Evolutionary conservation across 2,113 vertebrate species (phyloP), one percentile per base, ranked within the genome.

Genomic region (Oreochromis spilurus): DNA sequence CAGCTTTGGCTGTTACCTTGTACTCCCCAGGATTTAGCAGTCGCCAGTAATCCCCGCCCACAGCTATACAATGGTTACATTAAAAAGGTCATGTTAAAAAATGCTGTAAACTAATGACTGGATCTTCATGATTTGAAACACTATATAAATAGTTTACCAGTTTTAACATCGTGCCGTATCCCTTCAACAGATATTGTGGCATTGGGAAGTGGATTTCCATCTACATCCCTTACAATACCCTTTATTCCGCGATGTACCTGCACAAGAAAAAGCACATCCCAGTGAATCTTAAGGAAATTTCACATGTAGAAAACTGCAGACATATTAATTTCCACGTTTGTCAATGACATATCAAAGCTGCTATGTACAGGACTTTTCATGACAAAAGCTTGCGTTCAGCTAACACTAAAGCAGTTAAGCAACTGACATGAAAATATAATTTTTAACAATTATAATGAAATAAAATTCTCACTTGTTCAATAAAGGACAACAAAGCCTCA

Each of bases 11-110:
- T 0, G 94, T 97, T 65, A 99, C 98, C 0, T 95, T 96, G 94
- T 99, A 99, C 91, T 99, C 99, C 0, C 99, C 99, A 0, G 99
- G 99, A 84, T 99, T 99, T 93, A 99, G 92, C 94, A 99, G 97
- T 45, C 98, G 97, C 98, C 98, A 99, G 92, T 97, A 99, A 70
- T 99, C 99, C 0, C 99, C 98, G 0, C 96, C 92, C 1, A 85
- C 90, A 48, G 96, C 99, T 99, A 62, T 13, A 40, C 52, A 45
- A 62, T 21, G 40, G 72, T 77, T 50, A 77, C 26, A 52, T 77
- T 77, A 77, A 52, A 50, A 75, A 19, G 24, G 24, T 75, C 24
- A 29, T 75, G 70, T 75, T 48, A 48, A 75, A 17, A 75, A 77
- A 5, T 34, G 45, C 72, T 77, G 72, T 52, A 50, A 52, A 31